phyloP scores from a whole-genome alignment of 1,140 invertebrate genomes.

The Cyrtorhinus lividipennis region DNA sequence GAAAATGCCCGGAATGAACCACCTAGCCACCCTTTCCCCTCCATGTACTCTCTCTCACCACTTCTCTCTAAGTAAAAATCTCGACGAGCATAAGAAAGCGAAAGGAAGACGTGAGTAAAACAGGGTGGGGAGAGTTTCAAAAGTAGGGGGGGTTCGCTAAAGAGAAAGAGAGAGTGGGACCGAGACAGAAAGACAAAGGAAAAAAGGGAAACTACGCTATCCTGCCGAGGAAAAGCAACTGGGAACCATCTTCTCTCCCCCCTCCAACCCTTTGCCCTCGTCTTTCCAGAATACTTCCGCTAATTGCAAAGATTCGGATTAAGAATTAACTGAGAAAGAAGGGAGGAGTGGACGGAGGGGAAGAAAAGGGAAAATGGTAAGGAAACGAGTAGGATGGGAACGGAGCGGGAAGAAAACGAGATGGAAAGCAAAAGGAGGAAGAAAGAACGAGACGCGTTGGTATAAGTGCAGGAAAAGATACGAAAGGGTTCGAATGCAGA shows the following conservation, averaged over 20 bases:
- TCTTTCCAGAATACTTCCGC: slow-evolving; percentile 17
- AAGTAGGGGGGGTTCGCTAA: slow-evolving; percentile 12
- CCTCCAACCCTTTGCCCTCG: slow-evolving; percentile 7
- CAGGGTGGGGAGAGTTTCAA: not conserved
- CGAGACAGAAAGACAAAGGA: not conserved
- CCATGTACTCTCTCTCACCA: not conserved
- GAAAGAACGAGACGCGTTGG: not conserved
- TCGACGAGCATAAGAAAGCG: not conserved
- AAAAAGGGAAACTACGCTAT: no score
- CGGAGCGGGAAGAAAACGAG: not conserved
- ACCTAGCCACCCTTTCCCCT: not conserved
- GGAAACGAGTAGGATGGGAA: no score
- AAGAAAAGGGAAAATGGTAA: not conserved
- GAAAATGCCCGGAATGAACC: not conserved
- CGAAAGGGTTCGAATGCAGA: not conserved
- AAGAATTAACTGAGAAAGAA: slow-evolving; percentile 3
- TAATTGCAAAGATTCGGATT: slow-evolving; percentile 23
- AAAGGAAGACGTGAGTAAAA: not conserved
- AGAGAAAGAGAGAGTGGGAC: slow-evolving; percentile 17
- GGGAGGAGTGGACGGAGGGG: not conserved
- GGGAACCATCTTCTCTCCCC: not conserved
- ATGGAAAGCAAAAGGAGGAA: not conserved
- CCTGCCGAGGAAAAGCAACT: not conserved
- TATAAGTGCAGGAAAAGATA: not conserved
- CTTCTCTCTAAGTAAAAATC: not conserved